Conservation (phyloP, 2,797 vertebrate genomes). For the Cirrhinus mrigala region DNA sequence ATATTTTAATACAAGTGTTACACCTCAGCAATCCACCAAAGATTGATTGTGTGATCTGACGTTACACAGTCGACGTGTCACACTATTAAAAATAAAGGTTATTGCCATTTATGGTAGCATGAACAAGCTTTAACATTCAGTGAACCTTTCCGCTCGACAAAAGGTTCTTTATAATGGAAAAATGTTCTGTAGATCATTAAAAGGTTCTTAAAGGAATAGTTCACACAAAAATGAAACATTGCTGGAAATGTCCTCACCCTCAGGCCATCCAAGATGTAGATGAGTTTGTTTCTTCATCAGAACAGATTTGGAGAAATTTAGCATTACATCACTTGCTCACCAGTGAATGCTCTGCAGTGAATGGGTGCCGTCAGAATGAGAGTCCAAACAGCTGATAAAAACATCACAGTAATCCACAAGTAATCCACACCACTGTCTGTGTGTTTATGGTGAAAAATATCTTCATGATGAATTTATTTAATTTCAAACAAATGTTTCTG, state of each 20-base stretch:
- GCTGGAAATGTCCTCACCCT: too few relatives aligned
- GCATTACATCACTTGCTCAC: neutral
- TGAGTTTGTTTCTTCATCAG: neutral
- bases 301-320: neutral
- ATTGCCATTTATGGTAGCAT: neutral
- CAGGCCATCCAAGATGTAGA: neutral
- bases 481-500: neutral
- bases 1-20: conserved; percentile 17
- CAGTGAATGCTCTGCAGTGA: too few relatives aligned
- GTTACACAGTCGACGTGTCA: neutral
- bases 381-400: neutral
- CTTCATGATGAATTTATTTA: neutral
- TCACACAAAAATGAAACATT: neutral
- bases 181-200: neutral
- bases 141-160: neutral
- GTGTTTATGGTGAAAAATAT: neutral
- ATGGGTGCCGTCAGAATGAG: neutral
- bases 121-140: neutral
- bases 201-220: neutral
- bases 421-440: neutral
- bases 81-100: neutral
- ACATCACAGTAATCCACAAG: neutral
- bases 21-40: conserved; percentile 20
- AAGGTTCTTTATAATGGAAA: neutral
- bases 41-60: neutral